Conservation (phyloP, 2,888 invertebrate genomes). For the Apoda limacodes region DNA sequence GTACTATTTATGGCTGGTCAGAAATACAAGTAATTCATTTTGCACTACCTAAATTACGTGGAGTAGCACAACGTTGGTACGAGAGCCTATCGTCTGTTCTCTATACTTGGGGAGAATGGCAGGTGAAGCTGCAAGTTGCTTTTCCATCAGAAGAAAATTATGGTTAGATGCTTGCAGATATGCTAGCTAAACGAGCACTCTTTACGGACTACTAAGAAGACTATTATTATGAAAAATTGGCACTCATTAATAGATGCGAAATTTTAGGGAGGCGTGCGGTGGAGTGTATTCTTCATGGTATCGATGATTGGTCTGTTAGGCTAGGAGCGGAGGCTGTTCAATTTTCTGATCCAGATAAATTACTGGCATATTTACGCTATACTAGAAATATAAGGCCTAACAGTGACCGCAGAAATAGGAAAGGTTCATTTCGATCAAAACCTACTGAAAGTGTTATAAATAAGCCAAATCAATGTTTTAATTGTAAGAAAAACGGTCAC, state of each 20-base stretch:
- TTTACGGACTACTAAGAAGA: constrained; percentile 12
- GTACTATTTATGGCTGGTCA: constrained; percentile 8
- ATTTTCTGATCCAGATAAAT: constrained; percentile 13
- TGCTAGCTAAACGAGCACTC: constrained; percentile 9
- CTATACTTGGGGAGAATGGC: constrained; percentile 11
- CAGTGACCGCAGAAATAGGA: background rate
- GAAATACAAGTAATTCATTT: constrained; percentile 11
- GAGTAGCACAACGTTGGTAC: constrained; percentile 12
- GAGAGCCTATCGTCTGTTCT: constrained; percentile 3
- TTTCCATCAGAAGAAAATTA: constrained; percentile 16
- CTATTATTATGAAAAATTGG: constrained; percentile 15
- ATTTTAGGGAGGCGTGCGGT: constrained; percentile 14
- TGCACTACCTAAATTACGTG: constrained; percentile 12
- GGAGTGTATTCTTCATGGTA: constrained; percentile 13
- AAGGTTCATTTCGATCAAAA: background rate
- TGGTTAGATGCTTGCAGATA: constrained; percentile 13
- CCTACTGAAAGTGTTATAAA: background rate
- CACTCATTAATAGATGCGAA: constrained; percentile 14
- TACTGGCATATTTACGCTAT: constrained; percentile 13
- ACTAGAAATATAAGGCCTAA: too few species aligned
- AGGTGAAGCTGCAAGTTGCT: constrained; percentile 9
- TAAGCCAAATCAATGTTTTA: background rate
- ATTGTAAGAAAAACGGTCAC: too few species aligned
- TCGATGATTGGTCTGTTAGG: constrained; percentile 12
- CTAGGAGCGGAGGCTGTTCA: constrained; percentile 15